Base-by-base conservation (phyloP, 2,113 vertebrate genomes). In the Corydoras sp. region DNA sequence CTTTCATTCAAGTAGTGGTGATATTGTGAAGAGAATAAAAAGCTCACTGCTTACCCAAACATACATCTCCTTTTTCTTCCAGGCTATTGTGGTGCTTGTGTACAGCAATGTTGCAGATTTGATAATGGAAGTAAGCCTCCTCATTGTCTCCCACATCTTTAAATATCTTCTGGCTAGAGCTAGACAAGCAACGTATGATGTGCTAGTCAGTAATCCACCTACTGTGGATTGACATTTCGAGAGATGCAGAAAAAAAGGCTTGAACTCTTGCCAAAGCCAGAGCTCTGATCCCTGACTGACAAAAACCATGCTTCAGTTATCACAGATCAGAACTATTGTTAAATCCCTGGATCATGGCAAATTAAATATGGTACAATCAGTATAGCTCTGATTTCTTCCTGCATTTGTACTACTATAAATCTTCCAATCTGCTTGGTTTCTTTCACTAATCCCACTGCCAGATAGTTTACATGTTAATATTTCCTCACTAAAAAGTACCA, bases 381-480 rank as follows among this genome's bases (percentile, higher is more conserved):
- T 80, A 69, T 72, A 80, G 68, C 71, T 24, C 3, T 77, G 78
- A 84, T 81, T 84, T 80, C 81, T 81, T 82, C 77, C 82, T 85
- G 78, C 59, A 82, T 84, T 82, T 85, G 83, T 82, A 85, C 86
- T 81, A 81, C 81, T 73, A 60, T 43, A 61, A 69, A 84, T 85
- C 72, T 66, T 54, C 55, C 68, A 80, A 82, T 83, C 74, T 80
- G 78, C 79, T 77, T 64, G 81, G 74, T 79, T 74, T 50, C 18
- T 24, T 77, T 72, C 73, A 62, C 65, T 85, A 85, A 87, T 88
- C 85, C 83, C 77, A 68, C 74, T 59, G 76, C 77, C 81, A 79
- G 54, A 84, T 86, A 82, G 79, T 74, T 71, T 78, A 58, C 72
- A 69, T 86, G 85, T 84, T 81, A 85, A 88, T 84, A 81, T 78